A percentile compares a stretch with the other conserved stretches of the same genome.
Conservation (phyloP, 1,140 invertebrate genomes). For the Belonocnema kinseyi region DNA sequence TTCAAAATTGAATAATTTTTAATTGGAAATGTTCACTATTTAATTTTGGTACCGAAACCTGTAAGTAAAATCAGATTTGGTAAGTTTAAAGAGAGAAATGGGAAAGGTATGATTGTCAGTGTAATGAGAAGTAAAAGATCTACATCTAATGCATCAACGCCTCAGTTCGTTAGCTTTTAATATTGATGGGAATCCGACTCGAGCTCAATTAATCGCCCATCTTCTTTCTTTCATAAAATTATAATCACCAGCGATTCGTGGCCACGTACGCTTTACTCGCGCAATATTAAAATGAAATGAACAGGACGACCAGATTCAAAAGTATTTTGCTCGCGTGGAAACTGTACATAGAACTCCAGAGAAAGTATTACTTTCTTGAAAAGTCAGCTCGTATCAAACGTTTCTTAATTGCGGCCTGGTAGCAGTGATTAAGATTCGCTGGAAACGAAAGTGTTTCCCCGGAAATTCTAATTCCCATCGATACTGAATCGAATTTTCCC, state of each 20-base stretch:
- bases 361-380: conserved; percentile 67
- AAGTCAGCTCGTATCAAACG: conserved; percentile 29
- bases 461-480: conserved; percentile 40
- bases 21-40: too few species aligned
- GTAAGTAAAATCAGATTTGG: too few species aligned
- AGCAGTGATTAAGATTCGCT: conserved; percentile 53
- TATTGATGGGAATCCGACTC: neutral
- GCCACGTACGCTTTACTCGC: conserved; percentile 12
- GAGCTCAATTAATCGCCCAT: neutral
- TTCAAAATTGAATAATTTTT: too few species aligned
- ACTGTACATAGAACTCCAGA: conserved; percentile 38
- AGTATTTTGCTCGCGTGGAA: conserved; percentile 6
- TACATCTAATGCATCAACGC: too few species aligned
- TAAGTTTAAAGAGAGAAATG: too few species aligned
- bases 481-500: neutral
- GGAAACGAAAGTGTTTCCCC: conserved; percentile 44
- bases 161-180: neutral
- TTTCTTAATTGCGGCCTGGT: conserved; percentile 42
- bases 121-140: too few species aligned
- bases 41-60: too few species aligned
- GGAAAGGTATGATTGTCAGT: too few species aligned
- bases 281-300: conserved; percentile 27
- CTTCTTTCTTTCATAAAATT: neutral
- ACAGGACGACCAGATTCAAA: conserved; percentile 8
- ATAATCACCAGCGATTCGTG: neutral